phyloP scores from a whole-genome alignment of 1,140 invertebrate species.

The Drosophila saltans region DNA sequence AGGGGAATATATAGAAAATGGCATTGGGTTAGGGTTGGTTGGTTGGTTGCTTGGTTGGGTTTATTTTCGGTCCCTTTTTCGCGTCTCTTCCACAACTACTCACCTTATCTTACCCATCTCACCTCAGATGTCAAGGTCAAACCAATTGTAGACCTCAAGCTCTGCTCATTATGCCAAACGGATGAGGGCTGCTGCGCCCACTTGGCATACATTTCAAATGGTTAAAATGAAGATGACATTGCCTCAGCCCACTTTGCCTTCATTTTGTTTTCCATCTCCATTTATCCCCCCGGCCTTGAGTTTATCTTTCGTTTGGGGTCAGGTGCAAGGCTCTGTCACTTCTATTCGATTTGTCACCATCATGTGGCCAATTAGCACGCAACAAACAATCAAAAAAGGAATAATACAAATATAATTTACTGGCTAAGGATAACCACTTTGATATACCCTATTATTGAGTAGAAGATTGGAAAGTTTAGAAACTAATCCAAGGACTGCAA shows the following conservation, averaged over 20 bases:
- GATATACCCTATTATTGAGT: no score
- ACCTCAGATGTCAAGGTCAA: conserved; percentile 58
- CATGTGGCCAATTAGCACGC: conserved; percentile 78
- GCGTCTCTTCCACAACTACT: neutral
- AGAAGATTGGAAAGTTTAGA: no score
- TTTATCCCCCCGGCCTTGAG: neutral
- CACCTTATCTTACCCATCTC: neutral
- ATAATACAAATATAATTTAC: neutral
- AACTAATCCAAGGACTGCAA: no score
- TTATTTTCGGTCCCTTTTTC: neutral
- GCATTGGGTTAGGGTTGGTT: neutral
- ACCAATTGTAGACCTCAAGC: conserved; percentile 63
- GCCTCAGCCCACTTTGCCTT: neutral
- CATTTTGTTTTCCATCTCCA: neutral
- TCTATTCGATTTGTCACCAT: conserved; percentile 76
- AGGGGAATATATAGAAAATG: neutral
- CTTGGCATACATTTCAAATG: conserved; percentile 71
- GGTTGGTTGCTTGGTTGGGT: neutral
- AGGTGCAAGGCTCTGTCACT: conserved; percentile 47
- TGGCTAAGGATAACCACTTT: no score
- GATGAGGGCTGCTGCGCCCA: conserved; percentile 42
- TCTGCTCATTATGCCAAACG: conserved; percentile 76
- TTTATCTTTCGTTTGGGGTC: conserved; percentile 33
- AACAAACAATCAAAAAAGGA: conserved; percentile 48
- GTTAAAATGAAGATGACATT: conserved; percentile 39